These are phyloP conservation scores for Rhamnusium bicolor DNA, from an alignment of 2,888 invertebrate species.

Conservation along the genomic window DNA sequence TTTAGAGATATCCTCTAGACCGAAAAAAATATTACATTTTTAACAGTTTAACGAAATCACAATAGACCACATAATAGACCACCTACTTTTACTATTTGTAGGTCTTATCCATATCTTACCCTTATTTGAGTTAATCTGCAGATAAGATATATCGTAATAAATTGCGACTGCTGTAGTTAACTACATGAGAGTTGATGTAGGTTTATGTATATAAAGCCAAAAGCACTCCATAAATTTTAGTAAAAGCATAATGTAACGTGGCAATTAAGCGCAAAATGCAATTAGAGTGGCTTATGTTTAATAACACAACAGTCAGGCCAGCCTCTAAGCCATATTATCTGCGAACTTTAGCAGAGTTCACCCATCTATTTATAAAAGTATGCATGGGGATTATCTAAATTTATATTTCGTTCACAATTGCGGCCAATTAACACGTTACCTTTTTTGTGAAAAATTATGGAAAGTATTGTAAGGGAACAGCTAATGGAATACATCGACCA, in stretches of 20 bases:
- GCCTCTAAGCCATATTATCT: conserved; percentile 7
- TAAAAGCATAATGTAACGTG: conserved; percentile 24
- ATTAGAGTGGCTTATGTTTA: conserved; percentile 32
- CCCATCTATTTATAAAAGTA: conserved; percentile 14
- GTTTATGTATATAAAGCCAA: conserved; percentile 21
- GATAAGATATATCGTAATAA: conserved; percentile 16
- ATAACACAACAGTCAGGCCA: conserved; percentile 13
- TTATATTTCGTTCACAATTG: background rate
- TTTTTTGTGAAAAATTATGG: too few species aligned
- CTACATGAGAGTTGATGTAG: conserved; percentile 5
- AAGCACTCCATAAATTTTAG: conserved; percentile 30
- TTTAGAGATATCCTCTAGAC: too few species aligned
- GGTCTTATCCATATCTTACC: background rate
- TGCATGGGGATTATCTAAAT: background rate
- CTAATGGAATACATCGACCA: too few species aligned
- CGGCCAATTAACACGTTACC: too few species aligned
- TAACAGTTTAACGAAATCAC: background rate
- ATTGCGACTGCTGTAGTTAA: conserved; percentile 4
- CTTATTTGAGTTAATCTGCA: background rate
- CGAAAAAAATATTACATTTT: background rate
- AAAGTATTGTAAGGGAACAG: too few species aligned
- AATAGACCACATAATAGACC: background rate
- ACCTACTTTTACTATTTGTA: background rate
- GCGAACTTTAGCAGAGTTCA: background rate
- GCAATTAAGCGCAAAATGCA: conserved; percentile 35